Conservation (phyloP, 2,113 vertebrate genomes). For the Nibea coibor region DNA sequence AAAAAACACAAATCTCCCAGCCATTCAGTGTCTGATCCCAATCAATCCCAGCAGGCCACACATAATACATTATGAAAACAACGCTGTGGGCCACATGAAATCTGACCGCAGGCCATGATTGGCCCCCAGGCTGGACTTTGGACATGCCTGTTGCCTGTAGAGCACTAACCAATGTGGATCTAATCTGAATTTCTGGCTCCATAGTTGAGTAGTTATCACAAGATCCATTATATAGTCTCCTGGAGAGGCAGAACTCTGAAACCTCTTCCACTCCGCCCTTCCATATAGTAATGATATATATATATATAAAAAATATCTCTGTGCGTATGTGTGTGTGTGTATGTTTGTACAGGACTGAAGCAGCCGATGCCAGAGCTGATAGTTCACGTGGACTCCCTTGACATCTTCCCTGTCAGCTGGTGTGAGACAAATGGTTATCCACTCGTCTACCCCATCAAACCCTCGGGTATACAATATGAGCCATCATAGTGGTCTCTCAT, state of each 20-base stretch:
- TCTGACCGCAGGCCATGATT: too few relatives aligned
- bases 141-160: background rate
- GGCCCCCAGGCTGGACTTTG: too few relatives aligned
- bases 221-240: background rate
- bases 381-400: conserved; percentile 93
- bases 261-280: too few relatives aligned
- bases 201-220: background rate
- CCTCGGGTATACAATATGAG: conserved; percentile 83
- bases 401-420: conserved; percentile 98
- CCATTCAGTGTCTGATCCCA: too few relatives aligned
- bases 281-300: too few relatives aligned
- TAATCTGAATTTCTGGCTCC: background rate
- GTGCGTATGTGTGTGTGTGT: background rate
- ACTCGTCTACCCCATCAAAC: conserved; percentile 91
- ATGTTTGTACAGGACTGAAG: conserved; percentile 87
- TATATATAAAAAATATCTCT: background rate
- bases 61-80: too few relatives aligned
- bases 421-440: conserved; percentile 98
- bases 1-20: too few relatives aligned
- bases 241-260: background rate
- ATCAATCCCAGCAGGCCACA: too few relatives aligned
- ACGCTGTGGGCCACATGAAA: too few relatives aligned
- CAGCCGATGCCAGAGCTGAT: conserved; percentile 92
- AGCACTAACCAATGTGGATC: background rate
- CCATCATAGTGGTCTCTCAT: background rate